Evolutionary conservation across 2,888 invertebrate genomes (phyloP).

Genomic region (Laspeyria flexula): DNA sequence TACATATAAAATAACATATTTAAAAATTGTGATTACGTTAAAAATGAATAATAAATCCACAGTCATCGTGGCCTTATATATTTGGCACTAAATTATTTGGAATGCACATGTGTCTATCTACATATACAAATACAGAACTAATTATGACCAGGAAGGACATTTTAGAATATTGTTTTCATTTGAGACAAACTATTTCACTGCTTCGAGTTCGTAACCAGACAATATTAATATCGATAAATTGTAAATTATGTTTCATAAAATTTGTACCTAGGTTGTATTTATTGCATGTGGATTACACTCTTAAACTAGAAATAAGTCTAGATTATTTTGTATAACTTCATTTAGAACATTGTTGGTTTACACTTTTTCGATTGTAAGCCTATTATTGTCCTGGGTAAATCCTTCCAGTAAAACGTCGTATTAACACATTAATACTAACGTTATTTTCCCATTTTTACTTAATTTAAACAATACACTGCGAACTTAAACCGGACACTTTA

Average conservation of each 20-base stretch:
- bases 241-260: conserved; percentile 23
- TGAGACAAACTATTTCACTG: conserved; percentile 43
- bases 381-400: conserved; percentile 41
- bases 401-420: conserved; percentile 16
- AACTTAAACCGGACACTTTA: neutral
- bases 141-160: conserved; percentile 44
- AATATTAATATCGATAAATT: conserved; percentile 43
- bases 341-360: conserved; percentile 25
- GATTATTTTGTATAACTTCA: conserved; percentile 12
- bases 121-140: conserved; percentile 62
- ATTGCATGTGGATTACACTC: conserved; percentile 17
- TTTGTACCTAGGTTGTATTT: conserved; percentile 30
- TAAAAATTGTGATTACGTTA: conserved; percentile 73
- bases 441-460: conserved; percentile 1
- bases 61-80: conserved; percentile 64
- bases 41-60: conserved; percentile 64
- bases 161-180: conserved; percentile 60
- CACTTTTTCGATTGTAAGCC: conserved; percentile 25
- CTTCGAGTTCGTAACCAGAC: conserved; percentile 45
- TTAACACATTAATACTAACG: conserved; percentile 12
- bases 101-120: conserved; percentile 79
- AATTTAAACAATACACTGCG: conserved; percentile 3
- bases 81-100: conserved; percentile 85
- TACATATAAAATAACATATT: conserved; percentile 46
- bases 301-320: conserved; percentile 28